Conservation (phyloP, 2,797 vertebrate species). For the Oreochromis mossambicus region DNA sequence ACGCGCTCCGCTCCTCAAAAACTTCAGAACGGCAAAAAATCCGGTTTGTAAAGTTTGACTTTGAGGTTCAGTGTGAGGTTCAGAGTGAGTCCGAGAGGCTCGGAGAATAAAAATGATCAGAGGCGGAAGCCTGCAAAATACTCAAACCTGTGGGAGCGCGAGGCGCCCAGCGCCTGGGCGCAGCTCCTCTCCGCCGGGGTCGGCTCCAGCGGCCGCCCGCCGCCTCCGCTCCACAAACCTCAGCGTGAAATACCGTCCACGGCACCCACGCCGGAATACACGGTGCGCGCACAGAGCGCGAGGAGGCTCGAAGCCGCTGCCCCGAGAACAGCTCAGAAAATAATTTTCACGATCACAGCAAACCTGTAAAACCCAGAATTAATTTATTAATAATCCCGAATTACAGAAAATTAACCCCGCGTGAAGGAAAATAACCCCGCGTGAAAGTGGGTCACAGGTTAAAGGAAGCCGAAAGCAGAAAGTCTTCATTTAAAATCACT, state of each 20-base stretch:
- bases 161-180: background rate
- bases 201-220: background rate
- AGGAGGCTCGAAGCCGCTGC: background rate
- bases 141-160: background rate
- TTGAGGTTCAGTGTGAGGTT: background rate
- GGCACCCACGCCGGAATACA: background rate
- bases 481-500: background rate
- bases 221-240: background rate
- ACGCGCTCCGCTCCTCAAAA: background rate
- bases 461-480: background rate
- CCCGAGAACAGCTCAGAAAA: background rate
- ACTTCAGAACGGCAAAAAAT: background rate
- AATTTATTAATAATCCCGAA: background rate
- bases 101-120: background rate
- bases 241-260: accelerated
- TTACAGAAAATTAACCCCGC: background rate
- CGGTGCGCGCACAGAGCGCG: background rate
- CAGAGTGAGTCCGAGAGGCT: background rate
- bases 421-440: background rate
- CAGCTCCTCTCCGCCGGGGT: background rate
- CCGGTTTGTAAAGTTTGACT: background rate
- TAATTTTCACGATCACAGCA: background rate
- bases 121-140: background rate
- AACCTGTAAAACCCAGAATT: background rate
- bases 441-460: background rate